Base-by-base conservation (phyloP, 2,888 invertebrate species). In the Gandaritis pyraliata region DNA sequence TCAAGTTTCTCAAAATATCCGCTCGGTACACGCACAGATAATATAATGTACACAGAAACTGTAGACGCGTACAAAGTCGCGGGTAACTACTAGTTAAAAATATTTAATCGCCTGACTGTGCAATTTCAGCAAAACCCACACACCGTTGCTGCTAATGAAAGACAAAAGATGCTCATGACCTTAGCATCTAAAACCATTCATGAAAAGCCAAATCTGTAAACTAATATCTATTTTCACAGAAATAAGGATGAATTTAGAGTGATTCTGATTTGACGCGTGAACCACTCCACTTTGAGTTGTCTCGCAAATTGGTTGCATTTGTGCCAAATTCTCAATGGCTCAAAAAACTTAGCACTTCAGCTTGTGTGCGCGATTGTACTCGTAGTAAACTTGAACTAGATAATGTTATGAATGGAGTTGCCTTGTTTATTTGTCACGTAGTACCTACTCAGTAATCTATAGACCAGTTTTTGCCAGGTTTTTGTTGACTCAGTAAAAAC, bases 301-400 rank as follows among this genome's bases (percentile, higher is more conserved):
- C 68, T 72, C 74, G 81, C 73, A 76, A 83, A 83, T 81, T 71
- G 75, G 78, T 82, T 84, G 76, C 77, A 69, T 36, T 72, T 78
- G 80, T 80, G 77, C 72, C 77, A 80, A 76, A 78, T 76, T 74
- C 66, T 62, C 72, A 64, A 72, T 71, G 72, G 71, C 61, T 68
- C 58, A 54, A 53, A 59, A 50, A 53, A 63, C 36, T 71, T 71
- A 71, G 64, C 69, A 55, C 66, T 72, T 74, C 2, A 72, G 67
- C 69, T 77, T 80, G 73, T 81, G 81, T 73, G 64, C 69, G 58
- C 75, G 80, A 74, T 76, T 78, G 83, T 85, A 85, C 82, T 73
- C 13, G 77, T 75, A 36, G 81, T 88, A 85, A 85, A 90, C 90
- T 90, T 90, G 90, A 87, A 89, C 88, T 86, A 82, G 71, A 80